A percentile compares a stretch with the other conserved stretches of the same genome.
These are phyloP conservation scores for Cheirogaleus major DNA, from an alignment of 2,797 vertebrate genomes.

Conservation along the genomic window DNA sequence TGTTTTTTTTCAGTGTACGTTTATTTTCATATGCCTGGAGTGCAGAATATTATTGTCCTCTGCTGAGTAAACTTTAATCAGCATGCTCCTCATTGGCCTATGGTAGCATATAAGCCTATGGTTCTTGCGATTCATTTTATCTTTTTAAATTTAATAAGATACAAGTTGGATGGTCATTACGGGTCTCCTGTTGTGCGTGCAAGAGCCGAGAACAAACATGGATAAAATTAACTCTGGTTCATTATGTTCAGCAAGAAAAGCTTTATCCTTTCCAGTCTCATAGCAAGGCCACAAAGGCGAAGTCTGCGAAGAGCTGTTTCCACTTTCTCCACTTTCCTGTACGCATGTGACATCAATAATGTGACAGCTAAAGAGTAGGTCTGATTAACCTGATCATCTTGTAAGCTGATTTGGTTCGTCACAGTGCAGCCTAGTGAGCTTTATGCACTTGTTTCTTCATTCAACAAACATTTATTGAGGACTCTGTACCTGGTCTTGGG, in stretches of 20 bases:
- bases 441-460: not conserved
- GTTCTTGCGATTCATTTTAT: conserved; percentile 68
- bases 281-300: not conserved
- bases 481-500: not conserved
- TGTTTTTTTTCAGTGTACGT: not conserved
- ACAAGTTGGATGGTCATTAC: conserved; percentile 72
- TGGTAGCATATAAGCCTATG: conserved; percentile 58
- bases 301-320: not conserved
- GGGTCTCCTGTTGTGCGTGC: conserved; percentile 60
- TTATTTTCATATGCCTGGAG: not conserved
- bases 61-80: conserved; percentile 75
- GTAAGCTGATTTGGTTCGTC: not conserved
- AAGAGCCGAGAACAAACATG: conserved; percentile 69
- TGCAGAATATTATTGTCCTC: not conserved
- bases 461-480: not conserved
- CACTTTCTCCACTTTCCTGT: not conserved
- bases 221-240: conserved; percentile 70
- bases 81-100: conserved; percentile 67
- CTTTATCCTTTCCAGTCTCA: not conserved
- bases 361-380: not conserved
- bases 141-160: conserved; percentile 80
- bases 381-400: not conserved
- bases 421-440: not conserved
- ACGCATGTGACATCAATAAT: not conserved
- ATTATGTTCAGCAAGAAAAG: conserved; percentile 54